These are phyloP conservation scores for Tromatobia lineatoria DNA, from an alignment of 2,888 invertebrate species.

Conservation along the genomic window DNA sequence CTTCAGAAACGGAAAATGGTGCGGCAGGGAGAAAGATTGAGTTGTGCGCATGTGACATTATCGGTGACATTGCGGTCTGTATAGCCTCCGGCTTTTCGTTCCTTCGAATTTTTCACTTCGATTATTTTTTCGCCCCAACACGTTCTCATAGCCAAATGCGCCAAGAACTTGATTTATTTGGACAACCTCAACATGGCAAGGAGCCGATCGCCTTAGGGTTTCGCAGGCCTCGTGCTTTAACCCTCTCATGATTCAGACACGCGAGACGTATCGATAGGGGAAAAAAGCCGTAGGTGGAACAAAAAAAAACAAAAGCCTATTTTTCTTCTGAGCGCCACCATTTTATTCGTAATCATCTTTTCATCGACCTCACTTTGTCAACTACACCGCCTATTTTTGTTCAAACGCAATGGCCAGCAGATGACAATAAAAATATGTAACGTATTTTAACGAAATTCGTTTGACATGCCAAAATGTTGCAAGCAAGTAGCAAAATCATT, in stretches of 20 bases:
- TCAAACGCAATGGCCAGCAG: no score
- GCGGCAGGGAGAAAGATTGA: background rate
- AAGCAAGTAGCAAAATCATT: no score
- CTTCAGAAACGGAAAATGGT: background rate
- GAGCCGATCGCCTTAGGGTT: conserved; percentile 29
- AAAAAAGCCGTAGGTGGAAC: background rate
- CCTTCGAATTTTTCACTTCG: conserved; percentile 44
- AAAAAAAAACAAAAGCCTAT: no score
- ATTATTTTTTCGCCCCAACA: conserved; percentile 53
- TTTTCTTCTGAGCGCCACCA: no score
- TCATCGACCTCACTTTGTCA: no score
- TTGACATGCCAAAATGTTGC: no score
- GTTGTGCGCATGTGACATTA: background rate
- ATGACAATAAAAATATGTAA: no score
- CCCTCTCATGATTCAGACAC: conserved; percentile 1
- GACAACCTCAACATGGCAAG: conserved; percentile 22
- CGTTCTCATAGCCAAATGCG: background rate
- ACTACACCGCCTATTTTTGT: no score
- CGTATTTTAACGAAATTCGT: no score
- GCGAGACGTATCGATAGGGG: background rate
- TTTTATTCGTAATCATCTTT: no score
- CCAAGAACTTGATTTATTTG: conserved; percentile 56
- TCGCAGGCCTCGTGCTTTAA: conserved; percentile 7
- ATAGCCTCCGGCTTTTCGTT: conserved; percentile 26
- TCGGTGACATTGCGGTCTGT: background rate